Base-by-base conservation (phyloP, 64 coral and sea anemone genomes). In the Dendrophyllia cribrosa region DNA sequence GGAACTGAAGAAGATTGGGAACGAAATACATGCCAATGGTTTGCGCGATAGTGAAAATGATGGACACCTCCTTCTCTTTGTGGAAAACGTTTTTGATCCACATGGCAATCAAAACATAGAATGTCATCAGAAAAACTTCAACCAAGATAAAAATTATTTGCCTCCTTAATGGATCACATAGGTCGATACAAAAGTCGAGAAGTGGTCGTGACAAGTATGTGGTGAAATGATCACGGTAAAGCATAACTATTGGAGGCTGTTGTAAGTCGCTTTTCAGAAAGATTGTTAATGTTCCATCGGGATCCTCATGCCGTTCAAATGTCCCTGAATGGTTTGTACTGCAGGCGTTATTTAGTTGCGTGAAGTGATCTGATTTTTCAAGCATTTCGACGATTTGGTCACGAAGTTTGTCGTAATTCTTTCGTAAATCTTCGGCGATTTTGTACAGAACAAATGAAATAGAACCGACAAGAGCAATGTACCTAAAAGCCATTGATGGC, bases 11-110 rank as follows among this genome's bases (percentile, higher is more conserved):
- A 26, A 87, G 66, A 26, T 72, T 87, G 6, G 83, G 83, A 51
- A 87, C 70, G 52, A 87, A 71, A 58, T 69, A 87, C 48, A 71
- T 72, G 0, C 48, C 61, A 24, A 71, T 87, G 83, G 45, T 87
- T 71, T 87, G 66, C 14, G 83, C 83, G 10, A 87, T 87, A 6
- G 83, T 72, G 24, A 87, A 87, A 51, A 87, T 87, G 66, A 66
- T 10, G 24, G 83, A 87, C 9, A 87, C 83, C 22, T 87, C 83
- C 2, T 62, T 59, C 51, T 88, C 86, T 44, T 88, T 88, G 53
- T 88, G 51, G 62, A 75, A 88, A 63, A 88, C 50, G 61, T 75
- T 88, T 61, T 88, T 88, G 25, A 75, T 62, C 86, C 86, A 88
- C 53, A 88, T 75, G 62, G 86, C 86, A 88, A 63, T 48, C 5